Conservation (phyloP, 2,113 vertebrate genomes). For the Lasiurus borealis region DNA sequence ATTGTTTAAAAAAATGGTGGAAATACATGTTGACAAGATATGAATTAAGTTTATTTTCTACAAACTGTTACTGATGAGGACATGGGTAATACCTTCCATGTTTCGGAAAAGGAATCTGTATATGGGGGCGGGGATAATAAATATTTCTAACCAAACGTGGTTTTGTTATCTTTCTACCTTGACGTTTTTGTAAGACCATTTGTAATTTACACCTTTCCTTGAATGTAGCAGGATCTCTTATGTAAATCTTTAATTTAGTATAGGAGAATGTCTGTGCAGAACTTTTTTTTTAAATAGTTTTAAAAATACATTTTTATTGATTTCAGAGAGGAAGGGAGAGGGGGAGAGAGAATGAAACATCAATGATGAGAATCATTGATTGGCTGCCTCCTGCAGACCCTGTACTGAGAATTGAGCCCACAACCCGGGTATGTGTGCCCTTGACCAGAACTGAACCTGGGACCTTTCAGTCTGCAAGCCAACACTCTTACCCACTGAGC, state of each 20-base stretch:
- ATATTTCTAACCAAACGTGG: constrained; percentile 76
- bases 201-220: constrained; percentile 52
- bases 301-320: too few species aligned
- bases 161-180: neutral
- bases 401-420: too few species aligned
- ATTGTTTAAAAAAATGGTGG: constrained; percentile 24
- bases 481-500: too few species aligned
- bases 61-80: constrained; percentile 63
- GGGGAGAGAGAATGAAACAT: too few species aligned
- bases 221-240: neutral
- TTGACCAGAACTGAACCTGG: too few species aligned
- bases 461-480: too few species aligned
- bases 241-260: neutral
- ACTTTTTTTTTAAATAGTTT: neutral
- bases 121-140: constrained; percentile 39
- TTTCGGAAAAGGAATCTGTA: constrained; percentile 70
- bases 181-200: constrained; percentile 47
- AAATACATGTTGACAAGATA: constrained; percentile 44
- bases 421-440: too few species aligned
- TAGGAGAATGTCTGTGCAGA: neutral
- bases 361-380: too few species aligned
- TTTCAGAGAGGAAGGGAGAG: too few species aligned
- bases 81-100: constrained; percentile 63
- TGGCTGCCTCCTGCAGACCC: too few species aligned
- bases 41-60: constrained; percentile 75